These are phyloP conservation scores for Hyperoodon ampullatus DNA, from an alignment of 2,113 vertebrate genomes.

Conservation along the genomic window DNA sequence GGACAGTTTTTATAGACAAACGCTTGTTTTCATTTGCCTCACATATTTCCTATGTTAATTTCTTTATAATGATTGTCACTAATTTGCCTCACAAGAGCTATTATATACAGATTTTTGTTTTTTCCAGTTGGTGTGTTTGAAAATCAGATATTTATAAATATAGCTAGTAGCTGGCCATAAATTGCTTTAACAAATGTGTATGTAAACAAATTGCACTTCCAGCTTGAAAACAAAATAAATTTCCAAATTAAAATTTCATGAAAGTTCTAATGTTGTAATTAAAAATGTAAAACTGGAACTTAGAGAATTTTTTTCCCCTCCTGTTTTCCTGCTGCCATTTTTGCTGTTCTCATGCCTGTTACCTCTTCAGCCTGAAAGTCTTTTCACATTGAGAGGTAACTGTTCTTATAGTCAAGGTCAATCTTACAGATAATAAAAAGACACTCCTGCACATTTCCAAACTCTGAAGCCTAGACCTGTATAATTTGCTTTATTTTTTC, in stretches of 20 bases:
- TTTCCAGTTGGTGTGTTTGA: not conserved
- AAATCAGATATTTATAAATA: slow-evolving; percentile 8
- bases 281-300: not conserved
- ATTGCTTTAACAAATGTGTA: not conserved
- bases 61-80: not conserved
- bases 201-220: not conserved
- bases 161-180: not conserved
- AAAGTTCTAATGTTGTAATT: not conserved
- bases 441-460: not conserved
- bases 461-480: not conserved
- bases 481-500: not conserved
- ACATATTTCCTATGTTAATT: not conserved
- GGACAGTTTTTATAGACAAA: not conserved
- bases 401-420: not conserved
- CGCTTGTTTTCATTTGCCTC: not conserved
- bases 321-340: not conserved
- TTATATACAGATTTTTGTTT: not conserved
- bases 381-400: not conserved
- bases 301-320: not conserved
- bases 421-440: not conserved
- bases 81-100: not conserved
- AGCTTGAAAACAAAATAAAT: slow-evolving; percentile 9
- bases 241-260: slow-evolving; percentile 9
- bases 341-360: not conserved
- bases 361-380: not conserved